Base-by-base conservation (phyloP, 2,888 invertebrate species). In the Opisthograptis luteolata region DNA sequence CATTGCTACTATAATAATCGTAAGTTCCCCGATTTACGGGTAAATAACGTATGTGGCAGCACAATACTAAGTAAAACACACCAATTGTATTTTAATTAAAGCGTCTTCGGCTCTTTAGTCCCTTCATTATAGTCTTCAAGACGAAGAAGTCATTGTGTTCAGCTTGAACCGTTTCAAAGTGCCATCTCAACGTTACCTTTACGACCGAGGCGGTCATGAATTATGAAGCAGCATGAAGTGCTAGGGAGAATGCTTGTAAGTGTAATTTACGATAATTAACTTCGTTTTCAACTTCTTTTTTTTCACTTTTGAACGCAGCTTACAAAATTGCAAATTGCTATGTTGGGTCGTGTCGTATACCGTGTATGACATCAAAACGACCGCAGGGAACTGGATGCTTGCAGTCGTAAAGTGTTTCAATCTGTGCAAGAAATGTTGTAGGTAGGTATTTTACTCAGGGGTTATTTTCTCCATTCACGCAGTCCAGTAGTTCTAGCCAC, bases 71-170 rank as follows among this genome's bases (percentile, higher is more conserved):
- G 25, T 47, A 41, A 50, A 42, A 22, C 51, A 42, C 32, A 28
- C 40, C 68, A 63, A 72, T 73, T 73, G 71, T 71, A 71, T 72
- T 73, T 64, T 71, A 72, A 73, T 72, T 67, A 67, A 50, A 39
- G 22, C 28, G 8, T 32, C 19, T 39, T 36, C 30, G 17, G 19
- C 30, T 40, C 40, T 31, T 9, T 22, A 6, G 37, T 14, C 32
- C 20, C 37, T 28, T 46, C 31, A 48, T 54, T 48, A 43, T 9
- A 28, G n/a, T 15, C 27, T 34, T 10, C 43, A 22, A 34, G 48
- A 30, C 22, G 22, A 9, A 31, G 32, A 32, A 17, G 3, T 42
- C 52, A 61, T 61, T 61, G 61, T 57, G 55, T 62, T 58, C 52
- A 50, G 37, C 35, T 50, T 15, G 31, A 39, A 45, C 45, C 30